Base-by-base conservation (phyloP, 2,888 invertebrate genomes). In the Rhopalosiphum nymphaeae region DNA sequence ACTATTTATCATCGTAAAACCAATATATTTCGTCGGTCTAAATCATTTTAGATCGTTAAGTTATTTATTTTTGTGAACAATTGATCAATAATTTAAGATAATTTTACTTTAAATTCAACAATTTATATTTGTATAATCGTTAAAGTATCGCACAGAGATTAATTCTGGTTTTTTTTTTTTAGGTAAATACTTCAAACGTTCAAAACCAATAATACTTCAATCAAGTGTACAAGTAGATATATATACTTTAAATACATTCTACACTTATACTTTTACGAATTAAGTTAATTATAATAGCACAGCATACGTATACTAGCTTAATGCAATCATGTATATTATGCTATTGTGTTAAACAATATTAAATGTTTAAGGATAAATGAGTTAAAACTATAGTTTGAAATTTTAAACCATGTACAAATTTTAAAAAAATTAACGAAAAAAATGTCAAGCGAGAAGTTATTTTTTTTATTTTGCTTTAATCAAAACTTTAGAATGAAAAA, bases 111-210 rank as follows among this genome's bases (percentile, higher is more conserved):
- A 0, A 57, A 26, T 36, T 42, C 21, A 7, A 36, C 36, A 78
- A 36, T n/a, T n/a, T 11, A 36, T 36, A 36, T 36, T 78, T 85
- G 29, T 13, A 85, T 13, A 44, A 26, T 44, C 3, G 4, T 44
- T 85, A 11, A 42, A 78, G 36, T 67, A 49, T 67, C 21, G 21
- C 25, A 90, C 21, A 49, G 11, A 36, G 11, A 90, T 78, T 36
- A 90, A 46, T 49, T 67, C 11, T 42, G 29, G 0, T 25, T 89
- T 3, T 26, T 89, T 89, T 90, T 90, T 90, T 90, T 13, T 49
- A 90, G 90, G 90, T 90, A 90, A 78, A 90, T 67, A 67, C n/a
- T 90, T 90, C 90, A 78, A 90, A 78, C 46, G 16, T 49, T 46
- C 78, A 90, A 90, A 46, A 25, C 36, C 21, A 67, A 67, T 49